Base-by-base conservation (phyloP, 1,140 invertebrate species). In the Drosophila equinoxialis region DNA sequence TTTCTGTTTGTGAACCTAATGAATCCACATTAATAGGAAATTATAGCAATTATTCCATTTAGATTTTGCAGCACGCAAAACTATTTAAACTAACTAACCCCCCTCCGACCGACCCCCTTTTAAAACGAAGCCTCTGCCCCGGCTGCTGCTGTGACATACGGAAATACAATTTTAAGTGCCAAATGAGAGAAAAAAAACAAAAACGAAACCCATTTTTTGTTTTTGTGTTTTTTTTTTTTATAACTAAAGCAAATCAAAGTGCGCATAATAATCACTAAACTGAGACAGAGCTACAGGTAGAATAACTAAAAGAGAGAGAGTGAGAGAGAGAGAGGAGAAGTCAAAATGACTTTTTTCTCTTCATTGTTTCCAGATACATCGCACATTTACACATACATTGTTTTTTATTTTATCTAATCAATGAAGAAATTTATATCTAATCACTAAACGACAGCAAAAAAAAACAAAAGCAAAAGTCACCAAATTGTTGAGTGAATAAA, bases 391-490 rank as follows among this genome's bases (percentile, higher is more conserved):
- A 48, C 42, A 48, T 48, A 48, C 45, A 48, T 65, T 75, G 73
- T 62, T 75, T 75, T 75, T 75, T 74, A 76, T 77, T 87, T 87
- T 87, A 87, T 87, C 84, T 87, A 87, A 87, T 87, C 84, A 87
- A 89, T 84, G 77, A 80, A 89, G 74, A 81, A 89, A 89, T 87
- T 80, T 87, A 84, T 87, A 87, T 87, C 84, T 89, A 89, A 87
- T 87, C 84, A 89, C 45, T 51, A 77, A 70, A 69, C 48, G 59
- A 68, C 77, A 77, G 74, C 77, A 67, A 66, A 35, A 62, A 68
- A 10, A 67, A 71, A 69, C 39, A 61, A 35, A 61, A 61, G 1
- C 20, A 20, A 61, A 61, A 48, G 6, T 17, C 14, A 59, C 57
- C 14, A 8, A 41, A 59, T 30, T 14, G 13, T 41, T 11, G 59